Conservation (phyloP, 2,888 invertebrate genomes). For the Drosophila fungiperda region DNA sequence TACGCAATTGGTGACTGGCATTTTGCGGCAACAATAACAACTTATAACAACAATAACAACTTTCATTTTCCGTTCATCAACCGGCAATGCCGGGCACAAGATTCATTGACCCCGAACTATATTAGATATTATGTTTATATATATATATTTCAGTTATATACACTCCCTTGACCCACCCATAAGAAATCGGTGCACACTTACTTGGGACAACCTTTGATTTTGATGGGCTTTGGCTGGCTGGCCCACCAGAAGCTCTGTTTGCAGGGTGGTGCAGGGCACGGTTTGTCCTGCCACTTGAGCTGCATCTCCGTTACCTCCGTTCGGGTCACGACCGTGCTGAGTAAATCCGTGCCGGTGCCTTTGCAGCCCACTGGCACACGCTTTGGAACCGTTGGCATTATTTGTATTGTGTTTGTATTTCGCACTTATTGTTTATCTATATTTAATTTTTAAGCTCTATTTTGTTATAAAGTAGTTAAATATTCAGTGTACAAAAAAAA, state of each 20-base stretch:
- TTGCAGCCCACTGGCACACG: conserved; percentile 64
- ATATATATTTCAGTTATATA: background rate
- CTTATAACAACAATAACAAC: conserved; percentile 21
- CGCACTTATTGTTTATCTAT: conserved; percentile 31
- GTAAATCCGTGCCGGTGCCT: conserved; percentile 54
- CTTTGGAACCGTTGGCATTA: conserved; percentile 81
- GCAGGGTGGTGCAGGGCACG: conserved; percentile 81
- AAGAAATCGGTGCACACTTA: conserved; percentile 60
- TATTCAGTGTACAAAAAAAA: conserved; percentile 55
- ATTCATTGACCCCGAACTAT: conserved; percentile 65
- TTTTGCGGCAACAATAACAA: conserved; percentile 2
- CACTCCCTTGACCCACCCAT: background rate
- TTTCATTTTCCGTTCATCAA: conserved; percentile 47
- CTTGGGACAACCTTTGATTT: conserved; percentile 81
- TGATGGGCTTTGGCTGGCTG: conserved; percentile 84
- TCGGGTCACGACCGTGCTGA: conserved; percentile 57
- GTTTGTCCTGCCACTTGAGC: conserved; percentile 78
- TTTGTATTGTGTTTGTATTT: conserved; percentile 17
- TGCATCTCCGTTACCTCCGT: conserved; percentile 82
- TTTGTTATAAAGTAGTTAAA: conserved; percentile 34
- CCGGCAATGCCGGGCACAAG: conserved; percentile 30
- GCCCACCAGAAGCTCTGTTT: conserved; percentile 85
- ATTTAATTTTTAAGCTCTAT: conserved; percentile 44
- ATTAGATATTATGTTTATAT: background rate
- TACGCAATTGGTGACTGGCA: conserved; percentile 71